Percentiles rank a stretch among this genome's conserved stretches.
Conservation (phyloP, 1,140 invertebrate species). For the Drosophila littoralis region DNA sequence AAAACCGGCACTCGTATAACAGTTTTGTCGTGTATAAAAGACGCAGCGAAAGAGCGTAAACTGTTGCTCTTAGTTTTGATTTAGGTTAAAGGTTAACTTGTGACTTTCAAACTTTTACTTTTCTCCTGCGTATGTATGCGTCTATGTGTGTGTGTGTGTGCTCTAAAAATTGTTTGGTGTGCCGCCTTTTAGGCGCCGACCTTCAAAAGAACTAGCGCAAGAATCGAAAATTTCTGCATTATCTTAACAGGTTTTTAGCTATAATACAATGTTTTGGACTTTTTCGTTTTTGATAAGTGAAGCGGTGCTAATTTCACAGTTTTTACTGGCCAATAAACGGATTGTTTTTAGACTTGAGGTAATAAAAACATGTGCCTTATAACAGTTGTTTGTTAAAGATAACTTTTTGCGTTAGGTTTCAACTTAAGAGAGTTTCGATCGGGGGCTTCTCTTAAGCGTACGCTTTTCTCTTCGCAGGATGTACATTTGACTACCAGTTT, state of each 20-base stretch:
- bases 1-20: constrained; percentile 56
- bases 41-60: constrained; percentile 53
- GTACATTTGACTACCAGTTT: constrained; percentile 10
- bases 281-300: constrained; percentile 53
- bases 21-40: constrained; percentile 38
- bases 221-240: constrained; percentile 25
- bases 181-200: constrained; percentile 75
- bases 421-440: constrained; percentile 31
- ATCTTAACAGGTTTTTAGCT: constrained; percentile 48
- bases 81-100: constrained; percentile 77
- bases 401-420: constrained; percentile 18
- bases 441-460: constrained; percentile 16
- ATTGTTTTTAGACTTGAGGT: constrained; percentile 41
- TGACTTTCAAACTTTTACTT: constrained; percentile 76
- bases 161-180: constrained; percentile 48
- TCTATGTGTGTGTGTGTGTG: constrained; percentile 26
- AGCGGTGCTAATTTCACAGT: constrained; percentile 47
- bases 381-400: constrained; percentile 56
- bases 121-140: constrained; percentile 22
- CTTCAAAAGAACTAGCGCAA: neutral
- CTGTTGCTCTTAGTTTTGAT: constrained; percentile 71
- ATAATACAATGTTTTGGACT: neutral
- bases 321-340: constrained; percentile 49
- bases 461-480: constrained; percentile 30
- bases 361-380: constrained; percentile 53